phyloP scores from a whole-genome alignment of 2,888 invertebrate genomes.

The Allacma fusca region DNA sequence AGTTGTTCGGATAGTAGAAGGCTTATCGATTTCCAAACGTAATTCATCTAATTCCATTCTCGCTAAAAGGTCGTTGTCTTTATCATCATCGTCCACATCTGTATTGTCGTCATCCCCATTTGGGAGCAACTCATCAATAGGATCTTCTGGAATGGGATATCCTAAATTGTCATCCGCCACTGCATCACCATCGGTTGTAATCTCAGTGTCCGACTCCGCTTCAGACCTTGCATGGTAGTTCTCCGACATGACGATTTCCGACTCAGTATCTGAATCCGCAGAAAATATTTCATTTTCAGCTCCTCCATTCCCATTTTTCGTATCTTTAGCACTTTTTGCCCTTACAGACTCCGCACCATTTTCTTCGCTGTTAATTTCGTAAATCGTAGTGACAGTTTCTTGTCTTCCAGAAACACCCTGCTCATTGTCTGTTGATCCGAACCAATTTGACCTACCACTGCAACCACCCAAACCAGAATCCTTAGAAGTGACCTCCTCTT shows the following conservation, averaged over 20 bases:
- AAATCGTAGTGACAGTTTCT: neutral
- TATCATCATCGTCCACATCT: slow-evolving; percentile 30
- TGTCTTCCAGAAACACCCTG: neutral
- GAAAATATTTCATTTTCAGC: neutral
- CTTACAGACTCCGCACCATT: neutral
- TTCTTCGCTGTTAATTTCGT: no score
- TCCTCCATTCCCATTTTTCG: neutral
- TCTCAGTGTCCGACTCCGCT: slow-evolving; percentile 35
- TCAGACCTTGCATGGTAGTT: slow-evolving; percentile 39
- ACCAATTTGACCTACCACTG: neutral
- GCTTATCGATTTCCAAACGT: slow-evolving; percentile 34
- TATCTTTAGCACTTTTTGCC: no score
- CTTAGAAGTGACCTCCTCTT: slow-evolving; percentile 26
- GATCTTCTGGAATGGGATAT: neutral
- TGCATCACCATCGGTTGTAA: slow-evolving; percentile 36
- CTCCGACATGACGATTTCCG: slow-evolving; percentile 38
- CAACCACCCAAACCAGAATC: slow-evolving; percentile 34
- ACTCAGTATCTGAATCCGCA: slow-evolving; percentile 38
- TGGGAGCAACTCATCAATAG: neutral
- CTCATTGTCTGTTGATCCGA: neutral
- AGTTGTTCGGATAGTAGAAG: slow-evolving; percentile 27
- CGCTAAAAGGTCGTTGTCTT: slow-evolving; percentile 17
- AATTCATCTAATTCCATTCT: slow-evolving; percentile 37
- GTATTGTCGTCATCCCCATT: slow-evolving; percentile 27
- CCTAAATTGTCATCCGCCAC: slow-evolving; percentile 26